These are phyloP conservation scores for Peromyscus maniculatus DNA, from an alignment of 2,113 vertebrate species.

Conservation along the genomic window DNA sequence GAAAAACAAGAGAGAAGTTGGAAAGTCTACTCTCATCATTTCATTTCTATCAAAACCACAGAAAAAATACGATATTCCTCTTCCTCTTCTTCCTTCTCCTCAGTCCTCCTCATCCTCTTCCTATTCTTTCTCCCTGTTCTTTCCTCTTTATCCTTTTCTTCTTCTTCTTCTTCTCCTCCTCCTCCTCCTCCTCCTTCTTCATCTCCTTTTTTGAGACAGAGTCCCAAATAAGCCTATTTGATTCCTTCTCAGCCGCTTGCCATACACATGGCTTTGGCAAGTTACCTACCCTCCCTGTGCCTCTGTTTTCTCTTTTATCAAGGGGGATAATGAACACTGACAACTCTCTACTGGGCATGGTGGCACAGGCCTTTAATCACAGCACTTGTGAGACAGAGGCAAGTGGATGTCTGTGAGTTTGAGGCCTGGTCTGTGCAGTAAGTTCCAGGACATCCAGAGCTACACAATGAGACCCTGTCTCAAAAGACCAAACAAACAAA, in stretches of 20 bases:
- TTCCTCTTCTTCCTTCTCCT: neutral
- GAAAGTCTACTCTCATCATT: slow-evolving; percentile 3
- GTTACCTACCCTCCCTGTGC: neutral
- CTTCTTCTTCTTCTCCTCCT: neutral
- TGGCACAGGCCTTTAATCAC: no score
- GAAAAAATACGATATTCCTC: neutral
- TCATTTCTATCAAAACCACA: slow-evolving; percentile 31
- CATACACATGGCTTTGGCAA: neutral
- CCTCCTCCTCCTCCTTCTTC: neutral
- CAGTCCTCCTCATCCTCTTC: neutral
- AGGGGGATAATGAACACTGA: neutral
- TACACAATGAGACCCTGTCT: neutral
- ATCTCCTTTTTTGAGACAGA: neutral
- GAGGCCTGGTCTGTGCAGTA: neutral
- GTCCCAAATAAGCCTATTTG: neutral
- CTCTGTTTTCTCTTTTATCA: slow-evolving; percentile 21
- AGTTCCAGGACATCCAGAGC: neutral
- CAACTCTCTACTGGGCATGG: neutral
- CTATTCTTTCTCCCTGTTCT: neutral
- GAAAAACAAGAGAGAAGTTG: neutral
- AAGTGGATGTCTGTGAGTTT: neutral
- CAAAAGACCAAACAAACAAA: neutral
- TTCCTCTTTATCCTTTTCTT: neutral
- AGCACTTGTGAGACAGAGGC: neutral
- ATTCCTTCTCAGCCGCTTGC: neutral